Evolutionary conservation across 2,888 invertebrate genomes (phyloP).

Genomic region (Cephus sareptanus): DNA sequence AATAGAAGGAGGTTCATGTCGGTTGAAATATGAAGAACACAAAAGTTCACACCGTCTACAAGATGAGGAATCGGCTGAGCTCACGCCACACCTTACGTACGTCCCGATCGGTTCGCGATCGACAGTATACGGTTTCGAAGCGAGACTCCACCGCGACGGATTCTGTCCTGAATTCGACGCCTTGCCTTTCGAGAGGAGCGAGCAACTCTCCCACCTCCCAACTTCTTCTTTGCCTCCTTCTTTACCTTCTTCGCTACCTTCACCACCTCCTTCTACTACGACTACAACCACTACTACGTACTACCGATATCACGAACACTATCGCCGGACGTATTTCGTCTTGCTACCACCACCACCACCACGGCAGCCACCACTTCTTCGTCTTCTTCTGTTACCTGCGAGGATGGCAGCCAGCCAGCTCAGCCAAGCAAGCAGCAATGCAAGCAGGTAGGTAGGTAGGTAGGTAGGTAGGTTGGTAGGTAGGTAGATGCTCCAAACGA

Average conservation of each 20-base stretch:
- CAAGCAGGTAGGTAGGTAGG: slow-evolving; percentile 29
- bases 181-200: slow-evolving; percentile 31
- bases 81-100: slow-evolving; percentile 50
- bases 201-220: background rate
- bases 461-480: slow-evolving; percentile 28
- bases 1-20: background rate
- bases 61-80: slow-evolving; percentile 1
- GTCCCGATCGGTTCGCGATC: slow-evolving; percentile 45
- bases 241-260: slow-evolving; percentile 1
- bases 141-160: slow-evolving; percentile 37
- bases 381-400: slow-evolving; percentile 15
- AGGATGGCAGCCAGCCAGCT: slow-evolving; percentile 31
- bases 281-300: background rate
- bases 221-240: slow-evolving; percentile 2
- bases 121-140: slow-evolving; percentile 39
- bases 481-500: slow-evolving; percentile 16
- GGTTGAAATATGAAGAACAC: background rate
- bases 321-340: background rate
- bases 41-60: background rate
- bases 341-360: background rate
- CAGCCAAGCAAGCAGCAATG: background rate
- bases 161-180: slow-evolving; percentile 55
- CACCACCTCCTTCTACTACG: background rate
- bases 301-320: background rate
- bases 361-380: slow-evolving; percentile 10